Conservation (phyloP, 2,797 vertebrate genomes). For the Diglossa cyanea region DNA sequence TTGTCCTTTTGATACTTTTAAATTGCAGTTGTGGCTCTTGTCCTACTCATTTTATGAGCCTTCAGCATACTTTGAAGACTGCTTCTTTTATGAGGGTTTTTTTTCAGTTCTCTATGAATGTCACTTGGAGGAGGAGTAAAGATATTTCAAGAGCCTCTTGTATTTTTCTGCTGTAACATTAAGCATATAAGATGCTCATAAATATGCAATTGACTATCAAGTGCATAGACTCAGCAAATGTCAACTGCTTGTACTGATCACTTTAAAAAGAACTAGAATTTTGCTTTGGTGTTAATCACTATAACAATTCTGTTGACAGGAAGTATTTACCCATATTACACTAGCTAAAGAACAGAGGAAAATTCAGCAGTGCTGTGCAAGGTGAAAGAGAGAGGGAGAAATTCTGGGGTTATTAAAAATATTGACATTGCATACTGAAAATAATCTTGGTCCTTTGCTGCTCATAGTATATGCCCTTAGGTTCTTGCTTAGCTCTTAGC, state of each 20-base stretch:
- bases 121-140: not conserved
- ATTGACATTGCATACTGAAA: not conserved
- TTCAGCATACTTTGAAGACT: not conserved
- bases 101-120: not conserved
- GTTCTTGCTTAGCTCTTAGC: not conserved
- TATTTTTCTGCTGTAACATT: slow-evolving; percentile 24
- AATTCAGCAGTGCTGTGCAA: not conserved
- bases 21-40: not conserved
- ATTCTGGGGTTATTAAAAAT: not conserved
- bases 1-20: not conserved
- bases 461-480: not conserved
- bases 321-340: not conserved
- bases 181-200: slow-evolving; percentile 11
- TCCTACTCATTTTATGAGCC: not conserved
- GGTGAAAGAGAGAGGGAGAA: not conserved
- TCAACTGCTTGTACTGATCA: not conserved
- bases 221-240: slow-evolving; percentile 24
- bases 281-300: not conserved
- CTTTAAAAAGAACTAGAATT: slow-evolving; percentile 26
- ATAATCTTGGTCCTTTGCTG: not conserved
- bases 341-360: not conserved
- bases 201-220: slow-evolving; percentile 11
- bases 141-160: not conserved
- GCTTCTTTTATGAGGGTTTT: not conserved
- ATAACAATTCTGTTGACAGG: not conserved